Base-by-base conservation (phyloP, 2,797 vertebrate genomes). In the Acrossocheilus fasciatus region DNA sequence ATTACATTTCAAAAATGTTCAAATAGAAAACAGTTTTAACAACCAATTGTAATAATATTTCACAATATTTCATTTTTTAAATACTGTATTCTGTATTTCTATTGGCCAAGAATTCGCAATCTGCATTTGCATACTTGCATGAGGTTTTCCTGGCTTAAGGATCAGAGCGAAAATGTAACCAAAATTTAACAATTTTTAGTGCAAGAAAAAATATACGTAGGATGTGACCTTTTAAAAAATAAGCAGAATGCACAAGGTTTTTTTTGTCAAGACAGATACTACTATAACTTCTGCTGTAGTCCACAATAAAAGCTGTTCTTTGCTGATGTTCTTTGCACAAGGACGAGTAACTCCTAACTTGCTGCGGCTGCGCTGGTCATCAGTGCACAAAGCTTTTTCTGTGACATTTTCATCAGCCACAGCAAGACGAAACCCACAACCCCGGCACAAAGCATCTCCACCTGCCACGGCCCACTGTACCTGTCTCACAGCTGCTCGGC, bases 351-450 rank as follows among this genome's bases (percentile, higher is more conserved):
- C 43, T 68, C 30, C 64, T 68, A 36, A 36, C 30, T 68, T 36
- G 64, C 64, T 59, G 57, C 4, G 57, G 57, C 23, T 9, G 10
- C 10, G 57, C 23, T 85, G 83, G 83, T 81, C 83, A 73, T 47
- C 70, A 43, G 62, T 30, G 59, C 34, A 85, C 77, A 73, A 74
- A 81, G 82, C 78, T 41, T 75, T 81, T 81, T 86, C 76, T 81
- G 64, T 86, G 54, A 59, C 72, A 57, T 18, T 59, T 88, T 82
- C 45, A 81, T 80, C 75, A 64, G 62, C 45, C 20, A 62, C 87
- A 86, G 89, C 82, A 78, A 82, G 79, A 80, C 59, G 34, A 85
- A 84, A 88, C 76, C 64, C 85, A 77, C 81, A 62, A 87, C 57
- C 62, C 68, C 54, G 83, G 83, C 85, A 86, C 75, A 89, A 82